Conservation (phyloP, 2,888 invertebrate species). For the Microctonus brassicae region DNA sequence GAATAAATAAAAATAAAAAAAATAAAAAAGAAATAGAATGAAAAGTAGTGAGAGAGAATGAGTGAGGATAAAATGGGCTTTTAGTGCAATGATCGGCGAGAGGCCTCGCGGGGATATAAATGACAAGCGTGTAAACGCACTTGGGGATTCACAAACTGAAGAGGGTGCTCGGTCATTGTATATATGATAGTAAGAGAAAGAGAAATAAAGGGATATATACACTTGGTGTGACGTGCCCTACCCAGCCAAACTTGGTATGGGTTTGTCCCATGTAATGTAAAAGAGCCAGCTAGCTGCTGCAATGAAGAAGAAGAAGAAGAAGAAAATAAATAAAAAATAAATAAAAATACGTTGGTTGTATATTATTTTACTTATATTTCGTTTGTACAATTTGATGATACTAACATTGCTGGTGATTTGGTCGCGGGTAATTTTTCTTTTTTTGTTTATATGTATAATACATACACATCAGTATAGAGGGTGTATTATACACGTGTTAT, state of each 20-base stretch:
- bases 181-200: background rate
- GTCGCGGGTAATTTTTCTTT: slow-evolving; percentile 22
- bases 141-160: slow-evolving; percentile 24
- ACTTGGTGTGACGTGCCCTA: slow-evolving; percentile 10
- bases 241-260: slow-evolving; percentile 15
- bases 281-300: background rate
- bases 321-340: background rate
- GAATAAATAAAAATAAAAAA: slow-evolving; percentile 8
- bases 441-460: slow-evolving; percentile 28
- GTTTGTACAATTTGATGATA: background rate
- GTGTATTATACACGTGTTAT: slow-evolving; percentile 12
- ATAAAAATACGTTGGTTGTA: background rate
- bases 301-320: background rate
- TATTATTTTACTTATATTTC: background rate
- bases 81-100: slow-evolving; percentile 35
- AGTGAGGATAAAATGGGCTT: slow-evolving; percentile 34
- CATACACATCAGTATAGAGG: too few relatives aligned
- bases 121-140: slow-evolving; percentile 37
- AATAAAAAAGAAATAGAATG: slow-evolving; percentile 15
- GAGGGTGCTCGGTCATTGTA: slow-evolving; percentile 10
- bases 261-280: too few relatives aligned
- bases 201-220: background rate
- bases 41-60: slow-evolving; percentile 14
- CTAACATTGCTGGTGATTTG: slow-evolving; percentile 24
- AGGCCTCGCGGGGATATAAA: slow-evolving; percentile 37